Conservation (phyloP, 2,888 invertebrate species). For the Sinotaia quadrata region DNA sequence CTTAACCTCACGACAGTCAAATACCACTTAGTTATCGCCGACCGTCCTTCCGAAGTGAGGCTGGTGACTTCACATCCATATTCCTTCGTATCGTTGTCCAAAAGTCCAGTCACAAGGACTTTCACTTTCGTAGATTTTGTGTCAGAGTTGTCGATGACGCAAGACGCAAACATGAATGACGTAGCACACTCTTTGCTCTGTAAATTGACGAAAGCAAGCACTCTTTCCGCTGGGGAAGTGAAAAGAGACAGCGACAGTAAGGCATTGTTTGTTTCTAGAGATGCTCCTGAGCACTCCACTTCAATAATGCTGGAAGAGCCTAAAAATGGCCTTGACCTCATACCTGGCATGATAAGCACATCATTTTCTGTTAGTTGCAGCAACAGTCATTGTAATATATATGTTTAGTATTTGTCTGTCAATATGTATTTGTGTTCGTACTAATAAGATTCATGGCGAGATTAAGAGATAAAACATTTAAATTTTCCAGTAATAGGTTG, state of each 20-base stretch:
- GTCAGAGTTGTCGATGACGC: slow-evolving; percentile 14
- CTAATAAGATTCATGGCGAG: no score
- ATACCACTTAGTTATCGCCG: slow-evolving; percentile 3
- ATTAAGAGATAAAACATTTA: no score
- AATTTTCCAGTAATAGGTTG: no score
- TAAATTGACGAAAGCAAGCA: slow-evolving; percentile 8
- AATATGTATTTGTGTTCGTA: no score
- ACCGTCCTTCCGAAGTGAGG: neutral
- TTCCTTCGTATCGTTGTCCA: slow-evolving; percentile 6
- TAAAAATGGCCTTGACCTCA: slow-evolving; percentile 7
- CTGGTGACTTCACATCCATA: slow-evolving; percentile 5
- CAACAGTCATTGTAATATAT: no score
- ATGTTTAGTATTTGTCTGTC: no score
- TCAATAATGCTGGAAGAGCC: slow-evolving; percentile 15
- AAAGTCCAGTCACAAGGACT: slow-evolving; percentile 14
- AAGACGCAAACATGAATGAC: slow-evolving; percentile 9
- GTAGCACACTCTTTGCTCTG: slow-evolving; percentile 4
- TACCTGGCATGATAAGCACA: neutral
- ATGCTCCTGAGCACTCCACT: slow-evolving; percentile 11
- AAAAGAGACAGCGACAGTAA: slow-evolving; percentile 1
- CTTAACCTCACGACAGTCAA: slow-evolving; percentile 8
- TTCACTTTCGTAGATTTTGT: slow-evolving; percentile 3
- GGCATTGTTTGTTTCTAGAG: slow-evolving; percentile 7
- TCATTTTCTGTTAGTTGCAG: no score
- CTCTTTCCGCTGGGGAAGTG: neutral